Evolutionary conservation across 1,140 invertebrate genomes (phyloP).

Genomic region (Protaetia brevitarsis): DNA sequence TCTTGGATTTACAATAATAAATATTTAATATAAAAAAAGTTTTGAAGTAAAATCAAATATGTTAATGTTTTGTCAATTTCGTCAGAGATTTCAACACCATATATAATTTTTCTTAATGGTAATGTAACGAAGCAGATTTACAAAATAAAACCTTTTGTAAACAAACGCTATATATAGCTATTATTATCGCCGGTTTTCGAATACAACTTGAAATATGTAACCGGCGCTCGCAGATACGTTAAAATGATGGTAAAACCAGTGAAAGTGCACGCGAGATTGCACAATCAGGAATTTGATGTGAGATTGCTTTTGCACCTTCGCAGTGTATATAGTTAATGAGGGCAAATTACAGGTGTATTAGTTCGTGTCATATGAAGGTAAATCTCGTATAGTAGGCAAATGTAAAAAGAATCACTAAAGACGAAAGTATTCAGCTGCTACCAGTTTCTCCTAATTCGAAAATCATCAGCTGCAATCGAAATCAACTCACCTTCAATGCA

Average conservation of each 20-base stretch:
- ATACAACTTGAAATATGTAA: not conserved
- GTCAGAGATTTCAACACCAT: not conserved
- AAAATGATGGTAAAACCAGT: conserved; percentile 7
- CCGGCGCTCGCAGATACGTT: not conserved
- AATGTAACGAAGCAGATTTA: not conserved
- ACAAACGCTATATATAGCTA: not conserved
- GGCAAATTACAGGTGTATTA: no score
- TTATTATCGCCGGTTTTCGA: not conserved
- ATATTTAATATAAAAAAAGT: no score
- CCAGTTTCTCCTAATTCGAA: not conserved
- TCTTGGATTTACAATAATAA: no score
- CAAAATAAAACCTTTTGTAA: not conserved
- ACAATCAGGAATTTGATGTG: not conserved
- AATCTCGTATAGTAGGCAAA: no score
- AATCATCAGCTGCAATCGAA: not conserved
- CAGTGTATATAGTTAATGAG: not conserved
- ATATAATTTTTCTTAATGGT: not conserved
- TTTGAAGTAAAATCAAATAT: no score
- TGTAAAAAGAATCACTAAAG: not conserved
- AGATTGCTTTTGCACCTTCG: not conserved
- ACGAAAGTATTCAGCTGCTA: not conserved
- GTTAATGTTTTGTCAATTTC: not conserved
- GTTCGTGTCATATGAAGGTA: no score
- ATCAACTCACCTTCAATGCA: conserved; percentile 90
- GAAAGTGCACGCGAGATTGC: conserved; percentile 12